These are phyloP conservation scores for Oreochromis grahami DNA, from an alignment of 2,797 vertebrate species.

Conservation along the genomic window DNA sequence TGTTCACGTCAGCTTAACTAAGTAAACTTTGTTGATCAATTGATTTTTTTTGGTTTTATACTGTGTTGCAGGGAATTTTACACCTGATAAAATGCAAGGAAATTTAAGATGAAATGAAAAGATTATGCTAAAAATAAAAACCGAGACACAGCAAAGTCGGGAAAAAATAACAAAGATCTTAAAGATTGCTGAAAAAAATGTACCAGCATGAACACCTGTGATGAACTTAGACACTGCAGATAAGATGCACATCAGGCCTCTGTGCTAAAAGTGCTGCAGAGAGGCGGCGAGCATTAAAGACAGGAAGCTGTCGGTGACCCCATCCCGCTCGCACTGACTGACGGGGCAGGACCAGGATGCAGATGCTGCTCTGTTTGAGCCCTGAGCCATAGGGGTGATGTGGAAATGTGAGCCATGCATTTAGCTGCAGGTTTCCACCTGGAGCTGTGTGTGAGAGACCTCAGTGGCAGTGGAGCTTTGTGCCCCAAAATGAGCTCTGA, in stretches of 20 bases:
- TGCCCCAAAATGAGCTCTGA: background rate
- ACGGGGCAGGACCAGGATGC: background rate
- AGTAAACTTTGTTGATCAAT: background rate
- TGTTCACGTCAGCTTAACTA: background rate
- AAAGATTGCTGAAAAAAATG: background rate
- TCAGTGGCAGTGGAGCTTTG: background rate
- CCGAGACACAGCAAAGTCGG: background rate
- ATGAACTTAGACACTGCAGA: background rate
- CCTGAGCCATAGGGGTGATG: constrained; percentile 19
- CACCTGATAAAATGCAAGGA: background rate
- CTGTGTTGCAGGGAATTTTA: background rate
- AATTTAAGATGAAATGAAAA: background rate
- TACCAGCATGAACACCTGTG: background rate
- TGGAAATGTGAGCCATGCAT: constrained; percentile 57
- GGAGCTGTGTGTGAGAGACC: background rate
- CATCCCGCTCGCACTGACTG: background rate
- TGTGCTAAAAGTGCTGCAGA: background rate
- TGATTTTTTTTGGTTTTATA: background rate
- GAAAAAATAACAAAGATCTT: background rate
- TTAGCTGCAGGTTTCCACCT: constrained; percentile 62
- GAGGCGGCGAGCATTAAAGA: background rate
- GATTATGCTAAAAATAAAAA: background rate
- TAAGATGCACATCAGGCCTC: background rate
- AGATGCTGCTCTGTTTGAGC: background rate
- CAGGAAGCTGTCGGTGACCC: background rate